These are phyloP conservation scores for Leucophenga montana DNA, from an alignment of 2,888 invertebrate species.

Conservation along the genomic window DNA sequence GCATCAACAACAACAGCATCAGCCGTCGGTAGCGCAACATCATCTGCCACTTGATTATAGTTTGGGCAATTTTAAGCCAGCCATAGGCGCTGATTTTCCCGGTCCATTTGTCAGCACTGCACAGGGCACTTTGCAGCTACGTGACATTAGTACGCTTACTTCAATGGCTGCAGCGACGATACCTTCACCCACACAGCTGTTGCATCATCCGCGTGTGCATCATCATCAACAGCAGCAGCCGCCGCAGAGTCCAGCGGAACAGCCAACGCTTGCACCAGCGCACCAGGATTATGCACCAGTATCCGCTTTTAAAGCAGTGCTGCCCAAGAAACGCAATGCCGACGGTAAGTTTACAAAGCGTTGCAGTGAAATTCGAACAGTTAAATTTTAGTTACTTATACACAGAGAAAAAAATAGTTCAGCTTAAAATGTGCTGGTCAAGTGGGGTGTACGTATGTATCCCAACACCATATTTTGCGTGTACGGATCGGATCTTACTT, in stretches of 20 bases:
- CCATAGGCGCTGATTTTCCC: slow-evolving; percentile 68
- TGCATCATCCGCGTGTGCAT: slow-evolving; percentile 56
- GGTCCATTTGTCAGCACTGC: slow-evolving; percentile 61
- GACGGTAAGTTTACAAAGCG: slow-evolving; percentile 68
- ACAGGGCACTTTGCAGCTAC: slow-evolving; percentile 62
- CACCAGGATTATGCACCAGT: slow-evolving; percentile 68
- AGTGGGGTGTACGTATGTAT: too few species aligned
- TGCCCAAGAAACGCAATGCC: slow-evolving; percentile 72
- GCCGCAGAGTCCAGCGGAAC: slow-evolving; percentile 37
- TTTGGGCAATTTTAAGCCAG: slow-evolving; percentile 70
- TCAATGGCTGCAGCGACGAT: slow-evolving; percentile 61
- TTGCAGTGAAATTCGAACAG: too few species aligned
- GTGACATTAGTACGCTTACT: slow-evolving; percentile 68
- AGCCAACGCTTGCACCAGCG: slow-evolving; percentile 55
- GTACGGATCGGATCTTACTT: neutral
- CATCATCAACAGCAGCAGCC: slow-evolving; percentile 54
- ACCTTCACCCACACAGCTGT: slow-evolving; percentile 65
- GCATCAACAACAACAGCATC: slow-evolving; percentile 25
- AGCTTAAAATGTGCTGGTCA: neutral
- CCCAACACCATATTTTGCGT: too few species aligned
- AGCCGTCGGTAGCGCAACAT: slow-evolving; percentile 51
- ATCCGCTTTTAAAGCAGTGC: slow-evolving; percentile 72
- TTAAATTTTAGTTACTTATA: too few species aligned
- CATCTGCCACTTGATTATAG: slow-evolving; percentile 71
- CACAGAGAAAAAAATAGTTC: too few species aligned